Evolutionary conservation across 2,113 vertebrate species (phyloP).

Genomic region (Meleagris gallopavo): DNA sequence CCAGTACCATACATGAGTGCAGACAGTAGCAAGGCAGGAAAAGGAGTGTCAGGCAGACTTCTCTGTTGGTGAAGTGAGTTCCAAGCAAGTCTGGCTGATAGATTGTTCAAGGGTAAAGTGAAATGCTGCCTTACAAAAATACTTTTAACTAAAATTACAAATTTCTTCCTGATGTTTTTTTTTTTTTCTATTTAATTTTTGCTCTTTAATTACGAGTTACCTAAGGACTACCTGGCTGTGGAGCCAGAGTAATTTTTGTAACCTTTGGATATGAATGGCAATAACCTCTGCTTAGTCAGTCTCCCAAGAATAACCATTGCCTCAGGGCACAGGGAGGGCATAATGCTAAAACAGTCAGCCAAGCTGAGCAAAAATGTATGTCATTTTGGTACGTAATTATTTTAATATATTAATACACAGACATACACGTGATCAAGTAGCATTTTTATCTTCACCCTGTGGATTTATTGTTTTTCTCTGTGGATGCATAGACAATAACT

Average conservation of each 20-base stretch:
- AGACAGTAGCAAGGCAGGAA: not conserved
- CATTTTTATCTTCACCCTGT: not conserved
- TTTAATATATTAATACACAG: not conserved
- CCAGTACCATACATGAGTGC: not conserved
- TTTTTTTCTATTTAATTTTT: not conserved
- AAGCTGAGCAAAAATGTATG: not conserved
- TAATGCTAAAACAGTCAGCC: not conserved
- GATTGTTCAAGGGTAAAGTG: not conserved
- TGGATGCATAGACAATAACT: not conserved
- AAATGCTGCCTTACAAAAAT: not conserved
- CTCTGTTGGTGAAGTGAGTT: not conserved
- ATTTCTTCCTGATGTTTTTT: not conserved
- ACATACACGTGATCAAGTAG: not conserved
- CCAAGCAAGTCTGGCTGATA: not conserved
- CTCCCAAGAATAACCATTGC: not conserved
- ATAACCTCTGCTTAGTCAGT: not conserved
- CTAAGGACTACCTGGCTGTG: not conserved
- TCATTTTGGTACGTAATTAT: conserved; percentile 20
- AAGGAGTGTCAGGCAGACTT: not conserved
- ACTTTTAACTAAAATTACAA: not conserved
- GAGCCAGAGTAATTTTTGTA: not conserved
- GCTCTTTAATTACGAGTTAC: not conserved
- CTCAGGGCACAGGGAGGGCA: not conserved
- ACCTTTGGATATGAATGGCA: not conserved
- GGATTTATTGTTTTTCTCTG: not conserved